These are phyloP conservation scores for Drosophila ohnishii DNA, from an alignment of 1,140 invertebrate species.

Conservation along the genomic window DNA sequence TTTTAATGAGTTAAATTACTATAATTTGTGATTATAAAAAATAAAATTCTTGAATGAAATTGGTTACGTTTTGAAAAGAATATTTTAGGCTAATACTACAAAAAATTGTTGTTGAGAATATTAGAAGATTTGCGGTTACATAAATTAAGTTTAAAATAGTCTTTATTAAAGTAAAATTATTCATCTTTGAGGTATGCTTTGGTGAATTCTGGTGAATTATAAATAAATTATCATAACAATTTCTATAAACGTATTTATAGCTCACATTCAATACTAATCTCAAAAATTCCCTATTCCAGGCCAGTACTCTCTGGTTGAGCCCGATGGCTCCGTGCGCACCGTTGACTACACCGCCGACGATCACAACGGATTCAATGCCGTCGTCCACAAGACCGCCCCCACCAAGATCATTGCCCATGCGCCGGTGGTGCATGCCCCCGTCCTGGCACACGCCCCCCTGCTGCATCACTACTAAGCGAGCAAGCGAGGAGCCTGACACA, in stretches of 20 bases:
- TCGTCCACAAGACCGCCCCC: constrained; percentile 84
- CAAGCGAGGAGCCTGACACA: constrained; percentile 22
- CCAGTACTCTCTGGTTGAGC: constrained; percentile 85
- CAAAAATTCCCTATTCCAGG: constrained; percentile 41
- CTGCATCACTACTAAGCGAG: constrained; percentile 69
- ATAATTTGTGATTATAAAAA: too few relatives aligned
- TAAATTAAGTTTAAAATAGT: too few relatives aligned
- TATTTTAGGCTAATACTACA: too few relatives aligned
- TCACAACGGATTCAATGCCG: constrained; percentile 85
- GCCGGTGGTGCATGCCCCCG: constrained; percentile 69
- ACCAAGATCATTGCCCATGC: constrained; percentile 78
- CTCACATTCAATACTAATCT: too few relatives aligned
- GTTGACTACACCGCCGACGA: constrained; percentile 90
- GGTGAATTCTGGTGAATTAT: too few relatives aligned
- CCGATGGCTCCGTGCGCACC: constrained; percentile 85
- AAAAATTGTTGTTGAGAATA: too few relatives aligned
- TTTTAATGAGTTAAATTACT: too few relatives aligned
- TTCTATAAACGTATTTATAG: not conserved
- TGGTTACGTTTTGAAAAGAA: too few relatives aligned
- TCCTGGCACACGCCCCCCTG: constrained; percentile 69
- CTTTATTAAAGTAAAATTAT: too few relatives aligned
- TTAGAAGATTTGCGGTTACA: too few relatives aligned
- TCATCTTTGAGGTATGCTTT: too few relatives aligned
- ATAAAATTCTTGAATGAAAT: too few relatives aligned
- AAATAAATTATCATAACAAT: not conserved